Base-by-base conservation (phyloP, 2,888 invertebrate genomes). In the Amphipoea oculea region DNA sequence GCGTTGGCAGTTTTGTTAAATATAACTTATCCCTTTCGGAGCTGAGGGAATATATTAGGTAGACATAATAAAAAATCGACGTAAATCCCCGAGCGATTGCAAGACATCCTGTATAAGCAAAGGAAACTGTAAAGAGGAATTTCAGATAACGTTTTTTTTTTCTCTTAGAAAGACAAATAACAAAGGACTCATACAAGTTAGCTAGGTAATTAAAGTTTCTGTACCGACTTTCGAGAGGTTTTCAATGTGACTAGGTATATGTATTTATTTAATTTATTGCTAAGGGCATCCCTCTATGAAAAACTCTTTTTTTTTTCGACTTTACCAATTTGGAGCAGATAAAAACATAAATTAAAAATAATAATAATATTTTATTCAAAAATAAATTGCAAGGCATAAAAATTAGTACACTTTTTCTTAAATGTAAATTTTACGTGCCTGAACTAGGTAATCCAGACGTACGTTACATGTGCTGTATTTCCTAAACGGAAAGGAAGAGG, bases 21-120 rank as follows among this genome's bases (percentile, higher is more conserved):
- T 70, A 78, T 79, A 77, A 81, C n/a, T 69, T 70, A 78, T 71
- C 73, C 54, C 66, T 78, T 79, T 40, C 45, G 60, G 48, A 66
- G 74, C 79, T 76, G 23, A 60, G 54, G 57, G 63, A 78, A 81
- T 86, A 73, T 88, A 78, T 79, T 80, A 82, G 29, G 29, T 29
- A 29, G 70, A 85, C 71, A 76, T 80, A 73, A 82, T 83, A 86
- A 88, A 83, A 84, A 82, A 82, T 86, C 73, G 54, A 82, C 80
- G 69, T 42, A n/a, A 82, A 77, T 79, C 68, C 76, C 78, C 67
- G 17, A 14, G 88, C 73, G 88, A 73, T 79, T 72, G 73, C 75
- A 80, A 68, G 82, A 79, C 75, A 82, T 87, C 79, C 71, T 78
- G 70, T 79, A 73, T 77, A 78, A 81, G 86, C 73, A 87, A 83